Percentiles rank a stretch among this genome's conserved stretches.
phyloP scores from a whole-genome alignment of 37 sponge, comb jelly and placozoan species.

The Chondrosia reniformis region DNA sequence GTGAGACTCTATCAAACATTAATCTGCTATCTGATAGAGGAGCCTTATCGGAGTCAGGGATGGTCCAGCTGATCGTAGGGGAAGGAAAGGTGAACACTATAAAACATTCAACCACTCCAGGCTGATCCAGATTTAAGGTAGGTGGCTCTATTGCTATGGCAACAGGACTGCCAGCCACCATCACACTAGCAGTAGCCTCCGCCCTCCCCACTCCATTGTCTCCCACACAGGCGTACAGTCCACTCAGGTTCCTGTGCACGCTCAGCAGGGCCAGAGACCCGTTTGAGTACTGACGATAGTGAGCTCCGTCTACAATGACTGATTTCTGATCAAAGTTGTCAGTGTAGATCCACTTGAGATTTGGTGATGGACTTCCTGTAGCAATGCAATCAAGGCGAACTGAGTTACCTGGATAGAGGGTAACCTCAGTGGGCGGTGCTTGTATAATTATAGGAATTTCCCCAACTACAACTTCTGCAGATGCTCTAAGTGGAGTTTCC shows the following conservation, averaged over 20 bases:
- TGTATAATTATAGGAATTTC: conserved; percentile 11
- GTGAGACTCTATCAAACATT: conserved; percentile 10
- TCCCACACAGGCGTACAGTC: conserved; percentile 37
- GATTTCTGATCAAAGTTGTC: conserved; percentile 1
- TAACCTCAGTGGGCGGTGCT: conserved; percentile 2
- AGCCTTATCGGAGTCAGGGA: background rate
- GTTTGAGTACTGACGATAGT: background rate
- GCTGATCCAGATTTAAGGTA: background rate
- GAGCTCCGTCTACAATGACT: background rate
- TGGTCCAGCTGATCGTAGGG: conserved; percentile 22
- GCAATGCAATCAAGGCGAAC: conserved; percentile 25
- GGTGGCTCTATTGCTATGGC: conserved; percentile 28
- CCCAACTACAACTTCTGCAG: conserved; percentile 46
- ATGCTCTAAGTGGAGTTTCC: background rate
- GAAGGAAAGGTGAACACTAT: conserved; percentile 36
- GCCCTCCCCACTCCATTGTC: conserved; percentile 35
- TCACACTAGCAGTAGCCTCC: conserved; percentile 7
- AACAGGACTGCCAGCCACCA: conserved; percentile 53
- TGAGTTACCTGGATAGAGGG: conserved; percentile 14
- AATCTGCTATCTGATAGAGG: conserved; percentile 2
- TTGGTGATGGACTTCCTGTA: conserved; percentile 40
- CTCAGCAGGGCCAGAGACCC: conserved; percentile 25
- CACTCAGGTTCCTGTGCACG: conserved; percentile 27
- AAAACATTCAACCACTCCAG: conserved; percentile 23
- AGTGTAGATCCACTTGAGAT: conserved; percentile 32